phyloP scores from a whole-genome alignment of 2,797 vertebrate species.

The Cephalopachus bancanus region DNA sequence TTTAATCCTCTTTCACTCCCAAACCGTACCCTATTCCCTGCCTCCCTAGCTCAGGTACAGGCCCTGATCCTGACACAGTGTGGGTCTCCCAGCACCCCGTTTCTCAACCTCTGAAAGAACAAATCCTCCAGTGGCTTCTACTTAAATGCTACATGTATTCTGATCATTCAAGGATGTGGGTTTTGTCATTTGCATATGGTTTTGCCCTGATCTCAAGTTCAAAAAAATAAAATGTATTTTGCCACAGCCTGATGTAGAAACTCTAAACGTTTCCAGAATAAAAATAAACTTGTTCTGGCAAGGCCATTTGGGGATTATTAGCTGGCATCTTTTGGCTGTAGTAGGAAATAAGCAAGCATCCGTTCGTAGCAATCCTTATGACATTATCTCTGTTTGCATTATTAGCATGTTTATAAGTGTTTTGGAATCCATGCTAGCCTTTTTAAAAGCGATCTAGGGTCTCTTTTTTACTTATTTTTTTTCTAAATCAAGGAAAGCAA shows the following conservation, averaged over 20 bases:
- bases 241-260: background rate
- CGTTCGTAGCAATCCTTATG: slow-evolving; percentile 51
- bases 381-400: slow-evolving; percentile 74
- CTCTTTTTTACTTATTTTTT: slow-evolving; percentile 70
- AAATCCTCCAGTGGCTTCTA: background rate
- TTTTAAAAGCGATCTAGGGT: slow-evolving; percentile 64
- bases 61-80: background rate
- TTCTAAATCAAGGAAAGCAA: slow-evolving; percentile 62
- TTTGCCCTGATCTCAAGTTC: slow-evolving; percentile 9
- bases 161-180: background rate
- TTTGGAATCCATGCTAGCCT: slow-evolving; percentile 75
- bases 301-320: slow-evolving; percentile 68
- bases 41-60: background rate
- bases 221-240: slow-evolving; percentile 68
- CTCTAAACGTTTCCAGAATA: slow-evolving; percentile 67
- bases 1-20: background rate
- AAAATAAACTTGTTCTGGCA: slow-evolving; percentile 75
- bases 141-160: background rate
- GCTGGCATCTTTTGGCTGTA: slow-evolving; percentile 61
- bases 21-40: too few species aligned
- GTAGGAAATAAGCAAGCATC: slow-evolving; percentile 76
- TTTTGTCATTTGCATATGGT: slow-evolving; percentile 48
- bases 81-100: background rate
- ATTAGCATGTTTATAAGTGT: slow-evolving; percentile 72
- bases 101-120: background rate